Base-by-base conservation (phyloP, 1,140 invertebrate genomes). In the Drosophila repletoides region DNA sequence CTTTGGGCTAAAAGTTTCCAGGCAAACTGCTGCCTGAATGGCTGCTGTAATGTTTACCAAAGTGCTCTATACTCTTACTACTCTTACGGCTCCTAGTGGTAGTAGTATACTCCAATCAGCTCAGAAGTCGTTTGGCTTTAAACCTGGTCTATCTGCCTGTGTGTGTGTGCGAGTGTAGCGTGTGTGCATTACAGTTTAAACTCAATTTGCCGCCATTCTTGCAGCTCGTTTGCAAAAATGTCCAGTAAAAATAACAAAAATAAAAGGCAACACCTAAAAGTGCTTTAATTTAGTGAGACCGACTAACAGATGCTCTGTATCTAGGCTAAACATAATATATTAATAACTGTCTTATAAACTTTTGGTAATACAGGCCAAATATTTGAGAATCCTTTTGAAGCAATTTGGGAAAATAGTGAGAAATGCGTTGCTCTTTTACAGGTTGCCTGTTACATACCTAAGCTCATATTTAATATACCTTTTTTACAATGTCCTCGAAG, bases 11-110 rank as follows among this genome's bases (percentile, higher is more conserved):
- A 74, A 79, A 67, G 51, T 59, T 51, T 15, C 17, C 12, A 12
- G 36, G 29, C 43, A 52, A 49, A 24, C 36, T 69, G 48, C 33
- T 22, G 49, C 31, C 56, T 17, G 10, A 38, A 17, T 21, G 22
- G 61, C 15, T 38, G 34, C 51, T 26, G 45, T 48, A 52, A 28
- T 56, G 64, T 75, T 52, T 68, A 15, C 22, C 29, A 68, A 65
- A 46, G 55, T 58, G 51, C 43, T 33, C 48, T 49, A 38, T 28
- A 63, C 38, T 58, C 58, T 52, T 48, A n/a, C n/a, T n/a, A n/a
- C n/a, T n/a, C n/a, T n/a, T n/a, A n/a, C n/a, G n/a, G n/a, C n/a
- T 67, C 33, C 14, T 48, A 33, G 15, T 22, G 41, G 9, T 24
- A 41, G 55, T 61, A 14, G 66, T 36, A n/a, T n/a, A n/a, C n/a